phyloP scores from a whole-genome alignment of 2,888 invertebrate genomes.

The Drosophila subquinaria region DNA sequence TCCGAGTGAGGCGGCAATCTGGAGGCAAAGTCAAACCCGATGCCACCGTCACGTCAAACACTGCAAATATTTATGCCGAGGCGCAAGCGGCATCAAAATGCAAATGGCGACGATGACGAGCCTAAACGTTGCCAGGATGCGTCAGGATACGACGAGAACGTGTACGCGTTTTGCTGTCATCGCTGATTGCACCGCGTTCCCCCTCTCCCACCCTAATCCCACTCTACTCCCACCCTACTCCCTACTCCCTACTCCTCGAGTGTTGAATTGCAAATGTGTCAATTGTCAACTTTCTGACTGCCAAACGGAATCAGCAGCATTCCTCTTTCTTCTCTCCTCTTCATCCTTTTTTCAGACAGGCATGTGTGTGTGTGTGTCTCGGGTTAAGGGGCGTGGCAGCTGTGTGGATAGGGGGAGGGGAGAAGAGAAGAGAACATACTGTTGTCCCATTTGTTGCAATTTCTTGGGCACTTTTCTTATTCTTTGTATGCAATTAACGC shows the following conservation, averaged over 20 bases:
- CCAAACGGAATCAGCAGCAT: conserved; percentile 59
- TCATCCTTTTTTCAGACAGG: conserved; percentile 11
- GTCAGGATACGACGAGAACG: conserved; percentile 20
- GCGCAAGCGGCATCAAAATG: conserved; percentile 71
- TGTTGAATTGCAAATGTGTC: conserved; percentile 82
- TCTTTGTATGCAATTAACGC: conserved; percentile 78
- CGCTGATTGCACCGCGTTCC: conserved; percentile 26
- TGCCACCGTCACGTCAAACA: conserved; percentile 71
- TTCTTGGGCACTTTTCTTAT: conserved; percentile 77
- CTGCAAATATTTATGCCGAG: conserved; percentile 80
- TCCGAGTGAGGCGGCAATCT: conserved; percentile 47
- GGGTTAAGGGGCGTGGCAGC: neutral
- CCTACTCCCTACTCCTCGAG: conserved; percentile 39
- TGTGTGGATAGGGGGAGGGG: neutral
- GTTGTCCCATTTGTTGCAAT: conserved; percentile 71
- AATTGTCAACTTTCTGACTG: conserved; percentile 77
- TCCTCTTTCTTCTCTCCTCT: neutral
- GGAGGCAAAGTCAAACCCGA: conserved; percentile 51
- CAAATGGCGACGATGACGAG: conserved; percentile 62
- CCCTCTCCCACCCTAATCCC: neutral
- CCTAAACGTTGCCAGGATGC: conserved; percentile 63
- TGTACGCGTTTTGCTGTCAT: conserved; percentile 11
- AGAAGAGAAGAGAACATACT: conserved; percentile 6
- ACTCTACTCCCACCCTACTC: neutral
- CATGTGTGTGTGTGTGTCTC: conserved; percentile 5